Conservation (phyloP, 2,888 invertebrate species). For the Dynastes hyllus region DNA sequence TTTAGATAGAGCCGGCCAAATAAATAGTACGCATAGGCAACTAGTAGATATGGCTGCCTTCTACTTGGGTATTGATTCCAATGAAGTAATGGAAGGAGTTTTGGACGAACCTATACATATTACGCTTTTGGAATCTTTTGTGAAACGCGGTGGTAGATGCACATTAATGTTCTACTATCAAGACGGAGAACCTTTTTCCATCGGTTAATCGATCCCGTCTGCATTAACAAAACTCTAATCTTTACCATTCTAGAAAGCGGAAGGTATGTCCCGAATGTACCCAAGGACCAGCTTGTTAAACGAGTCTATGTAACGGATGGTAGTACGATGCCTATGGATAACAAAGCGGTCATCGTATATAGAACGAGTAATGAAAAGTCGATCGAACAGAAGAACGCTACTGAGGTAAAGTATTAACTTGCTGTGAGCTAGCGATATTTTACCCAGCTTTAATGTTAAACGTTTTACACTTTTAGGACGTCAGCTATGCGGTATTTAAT, state of each 20-base stretch:
- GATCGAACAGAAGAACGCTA: conserved; percentile 79
- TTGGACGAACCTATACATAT: conserved; percentile 79
- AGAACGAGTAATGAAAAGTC: conserved; percentile 75
- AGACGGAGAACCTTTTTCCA: conserved; percentile 77
- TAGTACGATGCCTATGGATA: conserved; percentile 74
- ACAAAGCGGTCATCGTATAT: conserved; percentile 81
- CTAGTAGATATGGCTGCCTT: conserved; percentile 80
- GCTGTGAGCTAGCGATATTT: neutral
- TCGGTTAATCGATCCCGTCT: conserved; percentile 60
- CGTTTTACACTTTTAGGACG: conserved; percentile 57
- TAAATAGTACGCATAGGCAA: conserved; percentile 77
- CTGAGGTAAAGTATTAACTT: conserved; percentile 74
- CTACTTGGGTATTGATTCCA: conserved; percentile 73
- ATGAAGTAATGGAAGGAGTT: conserved; percentile 80
- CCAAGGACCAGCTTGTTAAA: conserved; percentile 68
- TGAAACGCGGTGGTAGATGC: conserved; percentile 74
- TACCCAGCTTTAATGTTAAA: neutral
- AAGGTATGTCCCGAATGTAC: conserved; percentile 71
- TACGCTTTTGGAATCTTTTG: conserved; percentile 77
- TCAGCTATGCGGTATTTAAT: conserved; percentile 65
- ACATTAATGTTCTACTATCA: conserved; percentile 81
- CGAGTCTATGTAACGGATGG: conserved; percentile 80
- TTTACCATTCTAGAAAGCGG: conserved; percentile 74
- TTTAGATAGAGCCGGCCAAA: conserved; percentile 67
- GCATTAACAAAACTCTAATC: too few species aligned